phyloP scores from a whole-genome alignment of 2,797 vertebrate genomes.

The Manis pentadactyla region DNA sequence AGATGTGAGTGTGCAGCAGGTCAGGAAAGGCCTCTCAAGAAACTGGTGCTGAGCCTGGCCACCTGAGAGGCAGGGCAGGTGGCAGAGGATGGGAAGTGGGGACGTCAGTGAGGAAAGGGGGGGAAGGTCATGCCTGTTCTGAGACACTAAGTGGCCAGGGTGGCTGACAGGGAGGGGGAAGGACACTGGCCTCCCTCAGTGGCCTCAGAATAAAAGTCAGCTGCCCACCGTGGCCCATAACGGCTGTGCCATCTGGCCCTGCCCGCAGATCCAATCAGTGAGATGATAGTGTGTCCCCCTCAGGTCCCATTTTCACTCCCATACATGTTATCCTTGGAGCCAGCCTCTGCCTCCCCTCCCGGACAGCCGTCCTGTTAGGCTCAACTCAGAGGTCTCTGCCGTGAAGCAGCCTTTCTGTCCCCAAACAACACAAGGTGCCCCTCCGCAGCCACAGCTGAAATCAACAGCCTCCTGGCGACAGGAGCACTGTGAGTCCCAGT shows the following conservation, averaged over 20 bases:
- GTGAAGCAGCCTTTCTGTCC: not conserved
- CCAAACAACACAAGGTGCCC: not conserved
- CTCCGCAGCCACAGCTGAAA: not conserved
- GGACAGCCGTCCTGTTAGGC: not conserved
- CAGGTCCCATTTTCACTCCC: not conserved
- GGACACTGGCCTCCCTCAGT: not conserved
- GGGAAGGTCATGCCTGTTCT: not conserved
- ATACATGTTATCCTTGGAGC: not conserved
- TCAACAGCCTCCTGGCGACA: not conserved
- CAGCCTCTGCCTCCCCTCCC: too few relatives aligned
- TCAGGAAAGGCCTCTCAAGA: not conserved
- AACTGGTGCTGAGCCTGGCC: not conserved
- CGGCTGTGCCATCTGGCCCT: not conserved
- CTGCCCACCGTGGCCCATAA: fast-evolving
- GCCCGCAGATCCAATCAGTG: not conserved
- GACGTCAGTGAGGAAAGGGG: not conserved
- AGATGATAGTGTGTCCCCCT: not conserved
- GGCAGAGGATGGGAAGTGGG: too few relatives aligned
- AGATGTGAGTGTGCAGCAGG: not conserved
- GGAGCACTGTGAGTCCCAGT: not conserved
- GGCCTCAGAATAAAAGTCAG: not conserved
- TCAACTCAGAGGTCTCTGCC: not conserved
- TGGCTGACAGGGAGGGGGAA: not conserved
- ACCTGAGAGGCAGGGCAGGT: fast-evolving
- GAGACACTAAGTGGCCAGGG: fast-evolving